These are phyloP conservation scores for Drosophila pseudoobscura DNA, from an alignment of 1,140 invertebrate species.

Conservation along the genomic window DNA sequence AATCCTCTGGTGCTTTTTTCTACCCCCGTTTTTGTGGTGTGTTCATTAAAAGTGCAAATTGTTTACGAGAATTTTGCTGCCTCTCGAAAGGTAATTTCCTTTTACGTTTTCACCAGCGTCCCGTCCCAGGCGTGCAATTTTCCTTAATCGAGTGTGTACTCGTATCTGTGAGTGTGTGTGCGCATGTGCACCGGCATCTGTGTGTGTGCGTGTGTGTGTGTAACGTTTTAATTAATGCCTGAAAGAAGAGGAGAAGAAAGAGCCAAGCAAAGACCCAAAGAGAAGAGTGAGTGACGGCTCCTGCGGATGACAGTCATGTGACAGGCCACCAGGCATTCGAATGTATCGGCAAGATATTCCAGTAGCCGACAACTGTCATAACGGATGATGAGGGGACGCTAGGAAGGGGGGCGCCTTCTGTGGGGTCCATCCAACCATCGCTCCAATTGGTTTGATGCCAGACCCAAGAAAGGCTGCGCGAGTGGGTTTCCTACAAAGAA, in stretches of 20 bases:
- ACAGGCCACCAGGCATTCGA: constrained; percentile 35
- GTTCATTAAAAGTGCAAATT: constrained; percentile 74
- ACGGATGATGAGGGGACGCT: constrained; percentile 7
- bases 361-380: constrained; percentile 23
- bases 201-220: constrained; percentile 31
- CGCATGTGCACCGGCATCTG: neutral
- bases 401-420: constrained; percentile 19
- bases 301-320: constrained; percentile 48
- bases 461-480: neutral
- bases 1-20: constrained; percentile 2
- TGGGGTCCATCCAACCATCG: constrained; percentile 32
- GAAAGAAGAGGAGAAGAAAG: neutral
- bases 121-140: constrained; percentile 71
- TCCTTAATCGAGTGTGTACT: constrained; percentile 27
- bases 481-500: constrained; percentile 12
- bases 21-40: constrained; percentile 39
- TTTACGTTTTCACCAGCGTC: constrained; percentile 35
- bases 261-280: constrained; percentile 1
- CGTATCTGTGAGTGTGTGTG: constrained; percentile 7
- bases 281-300: constrained; percentile 18
- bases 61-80: constrained; percentile 51
- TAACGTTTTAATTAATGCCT: constrained; percentile 63
- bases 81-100: constrained; percentile 68
- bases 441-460: neutral
- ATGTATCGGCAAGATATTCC: neutral